Percentiles rank a stretch among this genome's conserved stretches.
These are phyloP conservation scores for Columbina picui DNA, from an alignment of 2,113 vertebrate genomes.

Conservation along the genomic window DNA sequence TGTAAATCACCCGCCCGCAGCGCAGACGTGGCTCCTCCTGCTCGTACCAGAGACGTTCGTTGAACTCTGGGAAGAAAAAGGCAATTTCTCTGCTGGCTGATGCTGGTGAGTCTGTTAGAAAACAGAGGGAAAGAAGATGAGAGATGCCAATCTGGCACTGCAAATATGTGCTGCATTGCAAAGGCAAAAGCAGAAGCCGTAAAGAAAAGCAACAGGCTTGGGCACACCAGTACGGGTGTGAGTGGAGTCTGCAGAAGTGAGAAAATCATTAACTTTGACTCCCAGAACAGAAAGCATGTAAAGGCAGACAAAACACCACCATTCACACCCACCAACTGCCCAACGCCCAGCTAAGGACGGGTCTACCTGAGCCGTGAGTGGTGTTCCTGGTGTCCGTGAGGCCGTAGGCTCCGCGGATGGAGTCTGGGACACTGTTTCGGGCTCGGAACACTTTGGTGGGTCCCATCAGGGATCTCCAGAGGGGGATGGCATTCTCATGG, in stretches of 20 bases:
- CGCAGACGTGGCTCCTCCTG: slow-evolving; percentile 83
- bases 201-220: neutral
- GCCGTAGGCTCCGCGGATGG: slow-evolving; percentile 88
- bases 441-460: slow-evolving; percentile 94
- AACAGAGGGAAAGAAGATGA: neutral
- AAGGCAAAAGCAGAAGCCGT: neutral
- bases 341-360: neutral
- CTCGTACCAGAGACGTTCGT: slow-evolving; percentile 80
- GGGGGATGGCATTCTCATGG: slow-evolving; percentile 83
- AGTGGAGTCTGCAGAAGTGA: neutral
- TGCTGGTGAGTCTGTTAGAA: slow-evolving; percentile 82
- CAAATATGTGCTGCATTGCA: fast-evolving
- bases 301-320: neutral
- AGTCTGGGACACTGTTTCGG: slow-evolving; percentile 78
- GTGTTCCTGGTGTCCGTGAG: slow-evolving; percentile 96
- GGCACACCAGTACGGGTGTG: neutral
- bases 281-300: neutral
- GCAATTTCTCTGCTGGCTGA: slow-evolving; percentile 89
- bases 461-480: slow-evolving; percentile 93
- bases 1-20: slow-evolving; percentile 64
- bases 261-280: neutral
- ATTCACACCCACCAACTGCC: neutral
- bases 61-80: slow-evolving; percentile 93
- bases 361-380: slow-evolving; percentile 92
- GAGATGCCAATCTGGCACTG: neutral